phyloP scores from a whole-genome alignment of 2,113 vertebrate species.

The Tenebrosternarchus preto region DNA sequence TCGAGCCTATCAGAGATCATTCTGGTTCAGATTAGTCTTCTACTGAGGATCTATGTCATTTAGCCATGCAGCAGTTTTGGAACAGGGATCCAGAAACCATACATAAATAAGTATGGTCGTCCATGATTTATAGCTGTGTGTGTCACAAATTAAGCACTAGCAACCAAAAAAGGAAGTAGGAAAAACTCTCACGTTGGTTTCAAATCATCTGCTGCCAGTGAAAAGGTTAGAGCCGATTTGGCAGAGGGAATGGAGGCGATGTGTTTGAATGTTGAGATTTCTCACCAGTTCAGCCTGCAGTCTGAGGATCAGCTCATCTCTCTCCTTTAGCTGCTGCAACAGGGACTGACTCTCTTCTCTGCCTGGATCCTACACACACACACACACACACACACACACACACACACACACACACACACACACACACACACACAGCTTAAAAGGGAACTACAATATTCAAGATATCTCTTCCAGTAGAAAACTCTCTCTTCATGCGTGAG shows the following conservation, averaged over 20 bases:
- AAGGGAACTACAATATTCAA: conserved; percentile 48
- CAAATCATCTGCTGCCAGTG: conserved; percentile 2
- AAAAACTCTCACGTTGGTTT: conserved; percentile 9
- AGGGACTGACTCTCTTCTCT: conserved; percentile 87
- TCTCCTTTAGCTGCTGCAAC: conserved; percentile 89
- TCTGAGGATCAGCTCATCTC: conserved; percentile 87
- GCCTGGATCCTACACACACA: conserved; percentile 80
- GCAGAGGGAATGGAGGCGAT: conserved; percentile 18
- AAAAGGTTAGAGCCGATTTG: conserved; percentile 7
- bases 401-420: conserved; percentile 46
- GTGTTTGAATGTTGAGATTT: conserved; percentile 28
- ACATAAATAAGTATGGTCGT: background rate
- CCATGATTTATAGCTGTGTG: background rate
- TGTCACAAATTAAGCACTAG: conserved; percentile 16
- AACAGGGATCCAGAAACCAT: background rate
- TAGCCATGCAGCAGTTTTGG: background rate
- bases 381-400: conserved; percentile 42
- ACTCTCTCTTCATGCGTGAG: conserved; percentile 24
- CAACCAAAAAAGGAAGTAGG: conserved; percentile 21
- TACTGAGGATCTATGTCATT: background rate
- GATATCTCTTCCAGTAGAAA: conserved; percentile 37
- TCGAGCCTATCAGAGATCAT: background rate
- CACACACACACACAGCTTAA: conserved; percentile 30
- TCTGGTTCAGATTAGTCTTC: conserved; percentile 15
- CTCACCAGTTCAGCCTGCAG: conserved; percentile 94